phyloP scores from a whole-genome alignment of 2,888 invertebrate genomes.

The Sacculina carcini region DNA sequence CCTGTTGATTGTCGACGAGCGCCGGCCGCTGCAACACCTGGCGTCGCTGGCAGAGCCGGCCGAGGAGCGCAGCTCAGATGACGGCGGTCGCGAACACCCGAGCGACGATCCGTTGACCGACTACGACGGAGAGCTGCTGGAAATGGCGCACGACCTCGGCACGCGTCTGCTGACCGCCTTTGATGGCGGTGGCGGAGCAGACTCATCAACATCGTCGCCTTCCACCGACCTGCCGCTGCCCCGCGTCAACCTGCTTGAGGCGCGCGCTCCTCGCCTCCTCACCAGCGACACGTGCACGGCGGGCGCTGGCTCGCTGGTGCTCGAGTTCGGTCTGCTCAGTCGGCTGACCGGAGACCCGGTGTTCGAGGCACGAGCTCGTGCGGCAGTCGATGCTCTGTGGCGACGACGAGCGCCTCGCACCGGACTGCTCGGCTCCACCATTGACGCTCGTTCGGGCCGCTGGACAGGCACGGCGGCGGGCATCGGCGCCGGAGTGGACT shows the following conservation, averaged over 20 bases:
- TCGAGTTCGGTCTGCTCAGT: conserved; percentile 34
- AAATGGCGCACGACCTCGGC: conserved; percentile 32
- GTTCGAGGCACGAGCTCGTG: conserved; percentile 29
- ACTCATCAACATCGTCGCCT: no score
- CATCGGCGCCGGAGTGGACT: conserved; percentile 96
- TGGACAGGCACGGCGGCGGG: conserved; percentile 37
- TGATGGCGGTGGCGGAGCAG: conserved; percentile 25
- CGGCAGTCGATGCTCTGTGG: conserved; percentile 29
- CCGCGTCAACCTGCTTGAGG: conserved; percentile 19
- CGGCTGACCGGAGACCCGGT: conserved; percentile 29
- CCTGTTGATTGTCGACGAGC: conserved; percentile 28
- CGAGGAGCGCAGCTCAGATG: no score
- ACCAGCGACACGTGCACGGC: conserved; percentile 34
- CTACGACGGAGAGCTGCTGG: conserved; percentile 29
- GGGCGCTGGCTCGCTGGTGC: conserved; percentile 31
- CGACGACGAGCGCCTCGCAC: conserved; percentile 27
- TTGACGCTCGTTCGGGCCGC: conserved; percentile 32
- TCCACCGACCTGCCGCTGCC: conserved; percentile 30
- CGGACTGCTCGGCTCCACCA: conserved; percentile 31
- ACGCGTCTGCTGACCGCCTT: conserved; percentile 31
- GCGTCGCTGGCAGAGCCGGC: no score
- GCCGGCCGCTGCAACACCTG: conserved; percentile 28
- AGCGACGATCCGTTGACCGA: conserved; percentile 16
- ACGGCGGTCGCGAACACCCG: not conserved
- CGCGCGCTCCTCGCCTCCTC: no score